These are phyloP conservation scores for Saccostrea cuccullata DNA, from an alignment of 1,140 invertebrate species.

Conservation along the genomic window DNA sequence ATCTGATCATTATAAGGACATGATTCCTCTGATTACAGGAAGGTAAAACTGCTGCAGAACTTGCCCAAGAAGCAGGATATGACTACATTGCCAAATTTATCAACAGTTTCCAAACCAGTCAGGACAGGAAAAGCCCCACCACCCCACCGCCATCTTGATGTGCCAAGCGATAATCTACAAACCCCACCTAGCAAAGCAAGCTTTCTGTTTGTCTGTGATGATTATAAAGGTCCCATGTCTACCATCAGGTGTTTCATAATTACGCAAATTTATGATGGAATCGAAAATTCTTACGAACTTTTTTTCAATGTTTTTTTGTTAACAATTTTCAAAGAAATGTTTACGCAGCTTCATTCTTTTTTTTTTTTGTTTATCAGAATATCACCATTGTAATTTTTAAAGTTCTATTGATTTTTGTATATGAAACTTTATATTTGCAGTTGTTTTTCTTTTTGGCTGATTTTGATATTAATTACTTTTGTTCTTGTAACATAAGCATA, in stretches of 20 bases:
- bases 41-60: slow-evolving; percentile 71
- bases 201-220: slow-evolving; percentile 31
- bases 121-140: slow-evolving; percentile 44
- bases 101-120: slow-evolving; percentile 60
- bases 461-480: background rate
- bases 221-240: slow-evolving; percentile 1
- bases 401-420: background rate
- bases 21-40: slow-evolving; percentile 63
- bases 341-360: background rate
- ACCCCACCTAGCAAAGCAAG: slow-evolving; percentile 23
- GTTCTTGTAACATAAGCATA: background rate
- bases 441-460: background rate
- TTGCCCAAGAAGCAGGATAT: slow-evolving; percentile 75
- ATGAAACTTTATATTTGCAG: background rate
- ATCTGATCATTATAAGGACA: background rate
- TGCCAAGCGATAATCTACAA: background rate
- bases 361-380: background rate
- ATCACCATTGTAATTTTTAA: background rate
- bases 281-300: background rate
- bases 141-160: slow-evolving; percentile 18
- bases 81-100: slow-evolving; percentile 75
- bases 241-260: slow-evolving; percentile 13
- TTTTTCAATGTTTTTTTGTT: background rate
- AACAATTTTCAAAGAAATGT: background rate
- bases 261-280: background rate